A percentile compares a stretch with the other conserved stretches of the same genome.
These are phyloP conservation scores for Sarcophaga carnaria DNA, from an alignment of 2,888 invertebrate species.

Conservation along the genomic window DNA sequence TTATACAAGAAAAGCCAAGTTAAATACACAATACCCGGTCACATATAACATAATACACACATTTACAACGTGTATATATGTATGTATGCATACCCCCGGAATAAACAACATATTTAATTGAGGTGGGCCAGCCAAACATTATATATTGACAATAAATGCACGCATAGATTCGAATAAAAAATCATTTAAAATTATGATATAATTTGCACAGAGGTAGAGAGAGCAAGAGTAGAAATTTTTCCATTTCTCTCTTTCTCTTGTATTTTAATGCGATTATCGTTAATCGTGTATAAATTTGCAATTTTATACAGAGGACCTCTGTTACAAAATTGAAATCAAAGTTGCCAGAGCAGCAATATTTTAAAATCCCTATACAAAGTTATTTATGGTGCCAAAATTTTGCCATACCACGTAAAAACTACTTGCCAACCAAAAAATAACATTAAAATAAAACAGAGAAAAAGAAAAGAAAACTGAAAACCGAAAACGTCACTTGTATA, in stretches of 20 bases:
- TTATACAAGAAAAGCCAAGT: constrained; percentile 52
- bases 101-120: not conserved
- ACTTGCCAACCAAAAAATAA: constrained; percentile 8
- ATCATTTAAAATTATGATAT: not conserved
- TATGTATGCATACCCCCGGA: not conserved
- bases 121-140: not conserved
- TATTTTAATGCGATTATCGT: too few relatives aligned
- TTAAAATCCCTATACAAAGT: too few relatives aligned
- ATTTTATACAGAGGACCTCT: too few relatives aligned
- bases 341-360: too few relatives aligned
- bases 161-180: not conserved
- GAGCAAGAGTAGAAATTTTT: too few relatives aligned
- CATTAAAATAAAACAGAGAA: not conserved
- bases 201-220: not conserved
- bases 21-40: constrained; percentile 1
- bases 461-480: constrained; percentile 30
- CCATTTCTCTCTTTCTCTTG: too few relatives aligned
- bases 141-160: not conserved
- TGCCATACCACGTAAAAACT: constrained; percentile 19
- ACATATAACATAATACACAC: not conserved
- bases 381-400: constrained; percentile 34
- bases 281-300: too few relatives aligned
- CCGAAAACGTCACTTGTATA: constrained; percentile 60
- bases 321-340: too few relatives aligned
- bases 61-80: not conserved